These are phyloP conservation scores for Aphodius granarius DNA, from an alignment of 2,888 invertebrate species.

Conservation along the genomic window DNA sequence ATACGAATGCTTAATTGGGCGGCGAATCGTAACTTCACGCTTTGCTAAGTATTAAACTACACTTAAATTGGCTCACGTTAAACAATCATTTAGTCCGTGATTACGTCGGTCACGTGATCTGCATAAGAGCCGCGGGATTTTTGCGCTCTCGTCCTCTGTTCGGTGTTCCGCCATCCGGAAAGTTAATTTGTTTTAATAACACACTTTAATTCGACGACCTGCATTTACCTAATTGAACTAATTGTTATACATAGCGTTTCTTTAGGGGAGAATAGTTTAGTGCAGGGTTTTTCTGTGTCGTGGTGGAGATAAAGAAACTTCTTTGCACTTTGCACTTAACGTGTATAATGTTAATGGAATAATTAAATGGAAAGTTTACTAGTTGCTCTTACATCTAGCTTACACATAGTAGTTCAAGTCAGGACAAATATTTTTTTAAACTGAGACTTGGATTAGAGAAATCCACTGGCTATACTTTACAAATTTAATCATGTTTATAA, in stretches of 20 bases:
- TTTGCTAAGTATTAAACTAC: conserved; percentile 23
- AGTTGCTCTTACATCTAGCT: neutral
- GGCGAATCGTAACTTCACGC: conserved; percentile 22
- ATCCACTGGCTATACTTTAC: no score
- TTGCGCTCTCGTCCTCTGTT: neutral
- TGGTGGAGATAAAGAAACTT: neutral
- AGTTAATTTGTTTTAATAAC: conserved; percentile 6
- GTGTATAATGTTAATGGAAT: neutral
- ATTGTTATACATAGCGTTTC: conserved; percentile 2
- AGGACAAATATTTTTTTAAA: no score
- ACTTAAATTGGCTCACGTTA: conserved; percentile 9
- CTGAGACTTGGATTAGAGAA: no score
- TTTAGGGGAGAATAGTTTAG: neutral
- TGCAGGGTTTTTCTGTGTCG: neutral
- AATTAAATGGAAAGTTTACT: neutral
- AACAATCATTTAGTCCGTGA: conserved; percentile 11
- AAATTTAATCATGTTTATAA: no score
- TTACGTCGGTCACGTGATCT: conserved; percentile 12
- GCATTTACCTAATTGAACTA: conserved; percentile 4
- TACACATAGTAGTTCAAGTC: no score
- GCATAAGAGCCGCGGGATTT: conserved; percentile 1
- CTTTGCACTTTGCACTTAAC: neutral
- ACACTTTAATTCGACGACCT: conserved; percentile 6
- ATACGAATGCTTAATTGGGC: conserved; percentile 17
- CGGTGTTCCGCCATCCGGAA: neutral